Conservation (phyloP, 2,113 vertebrate genomes). For the Zapornia atra region DNA sequence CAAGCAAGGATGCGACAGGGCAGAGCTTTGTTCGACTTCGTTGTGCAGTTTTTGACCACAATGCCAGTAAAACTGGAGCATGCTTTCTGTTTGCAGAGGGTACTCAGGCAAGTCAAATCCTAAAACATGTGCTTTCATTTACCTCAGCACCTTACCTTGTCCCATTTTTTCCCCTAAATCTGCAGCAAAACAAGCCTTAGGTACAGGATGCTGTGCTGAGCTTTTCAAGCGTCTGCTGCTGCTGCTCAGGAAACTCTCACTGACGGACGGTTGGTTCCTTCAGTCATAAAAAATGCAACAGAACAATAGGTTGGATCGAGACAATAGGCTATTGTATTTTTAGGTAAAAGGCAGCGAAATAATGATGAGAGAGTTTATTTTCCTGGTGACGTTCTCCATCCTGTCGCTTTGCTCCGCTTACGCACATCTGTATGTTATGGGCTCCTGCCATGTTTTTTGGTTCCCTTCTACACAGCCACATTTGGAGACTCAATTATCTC, state of each 20-base stretch:
- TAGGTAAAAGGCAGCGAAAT: slow-evolving; percentile 44
- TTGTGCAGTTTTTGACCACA: background rate
- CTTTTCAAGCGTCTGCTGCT: slow-evolving; percentile 20
- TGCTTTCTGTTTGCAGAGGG: background rate
- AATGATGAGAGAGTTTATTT: slow-evolving; percentile 53
- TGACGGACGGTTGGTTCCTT: slow-evolving; percentile 17
- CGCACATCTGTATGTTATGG: background rate
- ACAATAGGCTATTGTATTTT: slow-evolving; percentile 67
- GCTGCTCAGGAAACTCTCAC: slow-evolving; percentile 38
- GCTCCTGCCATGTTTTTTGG: background rate
- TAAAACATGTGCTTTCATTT: background rate
- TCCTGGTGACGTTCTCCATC: slow-evolving; percentile 61
- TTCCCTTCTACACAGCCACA: background rate
- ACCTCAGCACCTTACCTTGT: background rate
- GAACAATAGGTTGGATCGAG: slow-evolving; percentile 37
- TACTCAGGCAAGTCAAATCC: background rate
- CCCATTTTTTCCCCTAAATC: background rate
- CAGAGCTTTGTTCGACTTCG: background rate
- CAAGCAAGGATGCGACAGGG: background rate
- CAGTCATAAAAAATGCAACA: slow-evolving; percentile 2
- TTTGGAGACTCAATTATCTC: slow-evolving; percentile 61
- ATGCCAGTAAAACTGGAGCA: background rate
- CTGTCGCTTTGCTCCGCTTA: slow-evolving; percentile 29
- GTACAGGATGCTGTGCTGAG: background rate
- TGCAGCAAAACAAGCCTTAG: slow-evolving; percentile 47